phyloP scores from a whole-genome alignment of 1,140 invertebrate genomes.

The Fopius arisanus region DNA sequence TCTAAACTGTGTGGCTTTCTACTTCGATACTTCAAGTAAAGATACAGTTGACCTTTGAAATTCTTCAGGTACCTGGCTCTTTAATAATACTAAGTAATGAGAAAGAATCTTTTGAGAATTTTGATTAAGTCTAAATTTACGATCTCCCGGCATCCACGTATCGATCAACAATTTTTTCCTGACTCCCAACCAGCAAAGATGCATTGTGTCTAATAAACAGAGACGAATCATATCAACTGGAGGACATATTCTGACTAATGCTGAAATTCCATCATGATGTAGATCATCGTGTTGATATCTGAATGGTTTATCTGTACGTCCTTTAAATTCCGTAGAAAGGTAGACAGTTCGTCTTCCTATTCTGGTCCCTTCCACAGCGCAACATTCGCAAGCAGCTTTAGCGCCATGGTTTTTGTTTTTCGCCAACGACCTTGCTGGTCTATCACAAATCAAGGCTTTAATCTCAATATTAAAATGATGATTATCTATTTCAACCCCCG shows the following conservation, averaged over 20 bases:
- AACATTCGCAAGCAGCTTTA: slow-evolving; percentile 16
- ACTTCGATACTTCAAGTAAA: neutral
- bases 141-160: neutral
- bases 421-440: neutral
- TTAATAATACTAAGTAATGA: neutral
- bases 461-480: neutral
- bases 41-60: slow-evolving; percentile 9
- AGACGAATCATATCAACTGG: neutral
- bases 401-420: slow-evolving; percentile 17
- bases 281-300: neutral
- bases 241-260: neutral
- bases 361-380: neutral
- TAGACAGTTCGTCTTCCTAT: neutral
- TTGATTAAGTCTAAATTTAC: too few species aligned
- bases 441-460: slow-evolving; percentile 25
- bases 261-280: neutral
- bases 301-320: neutral
- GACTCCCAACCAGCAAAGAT: neutral
- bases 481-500: neutral
- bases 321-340: neutral
- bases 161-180: slow-evolving; percentile 16
- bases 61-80: slow-evolving; percentile 9
- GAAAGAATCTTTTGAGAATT: neutral
- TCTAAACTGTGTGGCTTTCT: slow-evolving; percentile 12
- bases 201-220: slow-evolving; percentile 3